Evolutionary conservation across 2,113 vertebrate species (phyloP).

Genomic region (Pollimyrus isidori): DNA sequence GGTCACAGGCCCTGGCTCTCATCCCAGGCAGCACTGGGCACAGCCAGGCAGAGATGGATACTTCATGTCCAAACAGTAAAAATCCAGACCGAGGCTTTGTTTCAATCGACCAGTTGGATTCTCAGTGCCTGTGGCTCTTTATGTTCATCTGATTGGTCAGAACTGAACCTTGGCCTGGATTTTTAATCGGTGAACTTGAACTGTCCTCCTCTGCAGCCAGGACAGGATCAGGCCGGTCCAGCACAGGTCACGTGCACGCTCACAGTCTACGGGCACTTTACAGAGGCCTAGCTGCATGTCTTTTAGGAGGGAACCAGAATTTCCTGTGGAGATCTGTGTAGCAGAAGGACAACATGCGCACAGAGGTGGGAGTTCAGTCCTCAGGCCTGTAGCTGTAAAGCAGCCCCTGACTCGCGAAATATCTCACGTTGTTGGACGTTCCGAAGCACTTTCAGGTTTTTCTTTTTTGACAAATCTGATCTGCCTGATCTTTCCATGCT

Average conservation of each 20-base stretch:
- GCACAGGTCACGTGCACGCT: neutral
- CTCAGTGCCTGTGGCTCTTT: neutral
- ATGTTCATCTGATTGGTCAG: neutral
- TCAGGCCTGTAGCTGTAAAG: neutral
- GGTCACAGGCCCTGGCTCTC: neutral
- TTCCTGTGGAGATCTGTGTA: neutral
- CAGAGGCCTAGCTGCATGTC: neutral
- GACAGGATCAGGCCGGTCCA: neutral
- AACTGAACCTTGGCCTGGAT: neutral
- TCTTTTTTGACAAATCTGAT: neutral
- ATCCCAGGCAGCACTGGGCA: neutral
- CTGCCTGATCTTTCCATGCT: neutral
- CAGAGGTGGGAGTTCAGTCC: neutral
- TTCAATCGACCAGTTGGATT: neutral
- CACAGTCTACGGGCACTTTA: neutral
- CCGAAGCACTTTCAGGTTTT: neutral
- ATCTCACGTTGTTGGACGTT: neutral
- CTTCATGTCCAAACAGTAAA: neutral
- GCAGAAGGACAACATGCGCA: neutral
- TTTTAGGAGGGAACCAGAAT: neutral
- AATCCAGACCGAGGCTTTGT: neutral
- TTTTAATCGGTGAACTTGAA: neutral
- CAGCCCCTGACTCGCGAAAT: too few relatives aligned
- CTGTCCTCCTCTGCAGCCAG: neutral
- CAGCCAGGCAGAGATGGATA: neutral